Base-by-base conservation (phyloP, 2,888 invertebrate genomes). In the Macaria liturata region DNA sequence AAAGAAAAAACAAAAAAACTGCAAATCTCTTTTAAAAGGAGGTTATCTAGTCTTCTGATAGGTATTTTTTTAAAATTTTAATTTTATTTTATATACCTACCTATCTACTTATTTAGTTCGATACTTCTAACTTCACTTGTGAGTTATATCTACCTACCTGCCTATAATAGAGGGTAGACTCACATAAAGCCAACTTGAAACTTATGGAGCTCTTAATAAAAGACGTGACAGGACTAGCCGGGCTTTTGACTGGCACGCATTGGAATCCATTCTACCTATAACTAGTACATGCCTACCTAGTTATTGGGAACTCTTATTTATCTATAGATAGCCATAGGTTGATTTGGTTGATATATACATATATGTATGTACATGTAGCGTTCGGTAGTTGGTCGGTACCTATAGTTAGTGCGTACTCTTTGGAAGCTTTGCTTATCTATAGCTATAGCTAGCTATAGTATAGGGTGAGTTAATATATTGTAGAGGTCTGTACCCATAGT, bases 141-240 rank as follows among this genome's bases (percentile, higher is more conserved):
- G 5, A 42, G 4, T 4, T 42, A 42, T 42, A 42, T 4, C 4
- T 42, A 42, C 9, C 9, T 42, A n/a, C 42, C 42, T 42, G 4
- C 7, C 5, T 51, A 45, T 45, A 51, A 51, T 51, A 51, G 51
- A 45, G 39, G 45, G 31, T 20, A 45, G 45, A 44, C 8, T 44
- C 51, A 45, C 51, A 54, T 59, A 59, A 54, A 54, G 49, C 54
- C 54, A 49, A 54, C 54, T 59, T 59, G 59, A 59, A 59, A 59
- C 59, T 59, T 59, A 54, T 54, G 45, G 59, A 59, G 47, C 54
- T 51, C 59, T 59, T 54, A 59, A 59, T 59, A 59, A 59, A 54
- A 59, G 46, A 59, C 59, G 59, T 59, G 59, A 59, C 59, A 54
- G 54, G 59, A 59, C 54, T 54, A 46, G 49, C 45, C 6, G 51